Evolutionary conservation across 2,113 vertebrate species (phyloP).

Genomic region (Xerus inauris): DNA sequence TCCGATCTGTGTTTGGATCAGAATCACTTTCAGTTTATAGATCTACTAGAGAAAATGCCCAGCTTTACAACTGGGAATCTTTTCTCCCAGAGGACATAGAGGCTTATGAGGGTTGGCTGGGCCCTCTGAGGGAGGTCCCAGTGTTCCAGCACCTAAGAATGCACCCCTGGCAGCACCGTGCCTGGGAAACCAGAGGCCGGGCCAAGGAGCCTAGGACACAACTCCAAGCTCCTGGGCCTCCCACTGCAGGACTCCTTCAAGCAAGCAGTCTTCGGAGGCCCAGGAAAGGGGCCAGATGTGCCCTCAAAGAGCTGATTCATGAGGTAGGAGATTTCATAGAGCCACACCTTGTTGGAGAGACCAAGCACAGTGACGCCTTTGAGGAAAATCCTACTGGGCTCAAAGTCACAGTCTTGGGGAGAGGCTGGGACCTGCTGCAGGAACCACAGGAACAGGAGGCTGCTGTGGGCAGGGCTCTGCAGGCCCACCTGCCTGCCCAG

Average conservation of each 20-base stretch:
- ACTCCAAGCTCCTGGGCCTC: background rate
- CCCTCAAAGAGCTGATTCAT: constrained; percentile 49
- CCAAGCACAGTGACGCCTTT: background rate
- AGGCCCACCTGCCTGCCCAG: background rate
- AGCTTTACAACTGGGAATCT: background rate
- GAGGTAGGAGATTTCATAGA: constrained; percentile 48
- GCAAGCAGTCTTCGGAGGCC: constrained; percentile 14
- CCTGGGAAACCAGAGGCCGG: background rate
- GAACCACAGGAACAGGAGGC: background rate
- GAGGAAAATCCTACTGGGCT: background rate
- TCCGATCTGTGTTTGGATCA: background rate
- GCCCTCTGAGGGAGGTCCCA: background rate
- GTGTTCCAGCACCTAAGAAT: background rate
- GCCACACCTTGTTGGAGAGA: background rate
- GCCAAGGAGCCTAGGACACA: background rate
- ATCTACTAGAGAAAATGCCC: background rate
- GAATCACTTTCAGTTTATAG: background rate
- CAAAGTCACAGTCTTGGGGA: background rate
- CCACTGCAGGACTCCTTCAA: background rate
- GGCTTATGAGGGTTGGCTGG: background rate
- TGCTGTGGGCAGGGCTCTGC: background rate
- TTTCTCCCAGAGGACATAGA: background rate
- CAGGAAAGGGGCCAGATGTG: background rate
- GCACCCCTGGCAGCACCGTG: background rate
- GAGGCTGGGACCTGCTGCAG: background rate